Base-by-base conservation (phyloP, 2,113 vertebrate species). In the Poicephalus meyeri region DNA sequence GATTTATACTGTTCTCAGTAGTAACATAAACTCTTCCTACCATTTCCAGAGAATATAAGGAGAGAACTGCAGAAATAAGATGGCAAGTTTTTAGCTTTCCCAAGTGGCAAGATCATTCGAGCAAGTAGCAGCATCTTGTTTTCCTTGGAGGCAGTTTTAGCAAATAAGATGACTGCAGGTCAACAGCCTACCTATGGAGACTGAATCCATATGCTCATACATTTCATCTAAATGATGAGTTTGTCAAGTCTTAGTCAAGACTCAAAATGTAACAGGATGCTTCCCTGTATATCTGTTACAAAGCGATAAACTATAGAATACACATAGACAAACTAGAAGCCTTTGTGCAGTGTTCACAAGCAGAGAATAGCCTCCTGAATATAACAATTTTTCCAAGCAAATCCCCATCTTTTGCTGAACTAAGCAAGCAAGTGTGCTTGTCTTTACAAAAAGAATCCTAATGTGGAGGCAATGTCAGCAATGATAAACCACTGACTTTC, bases 341-440 rank as follows among this genome's bases (percentile, higher is more conserved):
- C 44, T 80, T 81, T 21, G 41, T 63, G 76, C 76, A 91, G 76
- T 13, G 41, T 58, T 49, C 24, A 44, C 46, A 76, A 76, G 74
- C 58, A 80, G 81, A 96, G 56, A 24, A 44, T 17, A 97, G 72
- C 63, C 63, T 93, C 86, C 66, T 85, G 47, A 81, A 97, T 46
- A 66, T n/a, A 93, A 89, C 71, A 2, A 86, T 86, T 93, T 82
- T 86, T 96, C 66, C 63, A 87, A 94, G 78, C 63, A 91, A 91
- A 96, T 95, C 85, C 70, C 79, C 44, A 65, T 71, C 82, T 93
- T 94, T 82, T 91, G 76, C 82, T 92, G 81, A 97, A 96, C 68
- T 71, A 88, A 66, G 41, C 29, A 55, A 55, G 29, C 7, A 53
- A 53, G 26, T 28, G 29, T 20, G 53, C 50, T 82, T 70, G 28